Percentiles rank a stretch among this genome's conserved stretches.
Conservation (phyloP, 2,888 invertebrate species). For the Falcaria lacertinaria region DNA sequence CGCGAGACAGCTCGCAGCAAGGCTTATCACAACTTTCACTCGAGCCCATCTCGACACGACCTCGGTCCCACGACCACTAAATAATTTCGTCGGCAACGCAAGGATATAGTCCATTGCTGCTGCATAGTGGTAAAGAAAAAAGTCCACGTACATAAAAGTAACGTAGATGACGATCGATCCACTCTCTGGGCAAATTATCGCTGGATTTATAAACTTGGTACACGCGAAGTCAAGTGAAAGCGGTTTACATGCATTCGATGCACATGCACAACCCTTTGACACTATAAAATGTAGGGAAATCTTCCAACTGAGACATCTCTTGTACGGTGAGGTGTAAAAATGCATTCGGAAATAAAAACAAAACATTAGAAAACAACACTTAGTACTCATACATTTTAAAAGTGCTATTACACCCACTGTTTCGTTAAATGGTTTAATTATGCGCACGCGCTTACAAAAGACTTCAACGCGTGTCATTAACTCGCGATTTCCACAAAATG, state of each 20-base stretch:
- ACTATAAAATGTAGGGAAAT: neutral
- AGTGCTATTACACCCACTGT: neutral
- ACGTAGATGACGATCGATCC: neutral
- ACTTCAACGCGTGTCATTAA: slow-evolving; percentile 45
- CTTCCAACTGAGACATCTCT: too few species aligned
- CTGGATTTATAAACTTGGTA: slow-evolving; percentile 1
- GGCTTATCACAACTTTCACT: slow-evolving; percentile 44
- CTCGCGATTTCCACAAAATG: neutral
- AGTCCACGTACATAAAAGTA: neutral
- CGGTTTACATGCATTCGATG: slow-evolving; percentile 12
- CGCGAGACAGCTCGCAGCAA: slow-evolving; percentile 13
- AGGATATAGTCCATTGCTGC: slow-evolving; percentile 1
- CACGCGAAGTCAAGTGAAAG: slow-evolving; percentile 22
- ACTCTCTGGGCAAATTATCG: neutral
- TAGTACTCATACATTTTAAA: neutral
- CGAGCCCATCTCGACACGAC: slow-evolving; percentile 39
- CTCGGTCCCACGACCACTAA: slow-evolving; percentile 22
- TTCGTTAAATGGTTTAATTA: neutral
- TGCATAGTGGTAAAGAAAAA: neutral
- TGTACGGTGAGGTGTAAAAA: too few species aligned
- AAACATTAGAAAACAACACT: neutral
- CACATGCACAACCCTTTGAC: slow-evolving; percentile 1
- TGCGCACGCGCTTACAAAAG: slow-evolving; percentile 34
- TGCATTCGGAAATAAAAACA: neutral
- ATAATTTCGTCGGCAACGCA: neutral